Conservation (phyloP, 2,888 invertebrate species). For the Cryptops parisi region DNA sequence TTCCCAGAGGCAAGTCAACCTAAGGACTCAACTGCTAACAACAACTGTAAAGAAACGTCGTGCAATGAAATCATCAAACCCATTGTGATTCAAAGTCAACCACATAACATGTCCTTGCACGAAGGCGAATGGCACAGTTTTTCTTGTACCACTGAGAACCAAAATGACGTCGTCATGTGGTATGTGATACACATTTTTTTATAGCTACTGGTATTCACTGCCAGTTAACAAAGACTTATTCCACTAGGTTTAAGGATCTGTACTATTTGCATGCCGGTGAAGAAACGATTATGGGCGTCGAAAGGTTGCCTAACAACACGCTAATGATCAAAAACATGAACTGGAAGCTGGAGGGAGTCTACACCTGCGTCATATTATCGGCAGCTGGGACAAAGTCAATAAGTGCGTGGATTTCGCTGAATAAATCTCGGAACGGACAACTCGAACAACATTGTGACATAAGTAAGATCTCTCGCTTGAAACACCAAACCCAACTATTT, state of each 20-base stretch:
- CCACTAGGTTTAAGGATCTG: neutral
- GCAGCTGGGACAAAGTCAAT: constrained; percentile 14
- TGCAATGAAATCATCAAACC: neutral
- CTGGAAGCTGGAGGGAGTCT: constrained; percentile 17
- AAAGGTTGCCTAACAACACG: constrained; percentile 16
- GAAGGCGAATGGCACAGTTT: neutral
- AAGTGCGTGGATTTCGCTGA: constrained; percentile 16
- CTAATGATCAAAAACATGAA: constrained; percentile 20
- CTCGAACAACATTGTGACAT: constrained; percentile 8
- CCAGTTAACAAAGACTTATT: neutral
- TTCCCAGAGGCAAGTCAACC: too few species aligned
- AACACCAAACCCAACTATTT: neutral
- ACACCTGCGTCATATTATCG: constrained; percentile 20
- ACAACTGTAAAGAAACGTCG: neutral
- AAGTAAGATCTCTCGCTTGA: constrained; percentile 8
- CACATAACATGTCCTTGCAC: neutral
- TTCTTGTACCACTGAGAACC: neutral
- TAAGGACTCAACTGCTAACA: too few species aligned
- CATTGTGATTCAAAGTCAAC: neutral
- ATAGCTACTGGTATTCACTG: too few species aligned
- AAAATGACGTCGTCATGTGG: neutral
- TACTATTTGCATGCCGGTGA: neutral
- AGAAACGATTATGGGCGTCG: neutral
- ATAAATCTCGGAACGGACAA: neutral
- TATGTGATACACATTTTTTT: too few species aligned